Percentiles rank a stretch among this genome's conserved stretches.
These are phyloP conservation scores for Drosophila biarmipes DNA, from an alignment of 1,140 invertebrate genomes.

Conservation along the genomic window DNA sequence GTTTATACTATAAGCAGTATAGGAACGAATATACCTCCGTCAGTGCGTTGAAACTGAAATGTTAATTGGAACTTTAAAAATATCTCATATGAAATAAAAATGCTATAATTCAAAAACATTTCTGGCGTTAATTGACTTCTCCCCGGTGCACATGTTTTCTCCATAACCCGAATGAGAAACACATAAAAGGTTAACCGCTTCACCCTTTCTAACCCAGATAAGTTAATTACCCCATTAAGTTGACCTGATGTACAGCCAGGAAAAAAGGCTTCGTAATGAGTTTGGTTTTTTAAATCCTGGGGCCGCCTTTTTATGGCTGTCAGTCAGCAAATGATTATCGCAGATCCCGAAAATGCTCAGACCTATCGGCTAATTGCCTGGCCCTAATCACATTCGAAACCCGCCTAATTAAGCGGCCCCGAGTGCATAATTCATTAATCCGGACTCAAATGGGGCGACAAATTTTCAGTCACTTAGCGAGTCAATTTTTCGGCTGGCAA, in stretches of 20 bases:
- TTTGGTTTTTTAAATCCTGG: conserved; percentile 14
- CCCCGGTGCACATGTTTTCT: conserved; percentile 7
- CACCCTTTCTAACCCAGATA: conserved; percentile 32
- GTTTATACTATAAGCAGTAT: too few species aligned
- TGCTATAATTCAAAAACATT: background rate
- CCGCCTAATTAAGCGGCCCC: conserved; percentile 58
- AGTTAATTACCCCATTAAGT: conserved; percentile 53
- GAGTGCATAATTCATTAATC: conserved; percentile 76
- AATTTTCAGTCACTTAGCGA: conserved; percentile 73
- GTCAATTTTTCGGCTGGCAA: conserved; percentile 55
- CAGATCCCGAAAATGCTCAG: conserved; percentile 23
- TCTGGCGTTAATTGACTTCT: background rate
- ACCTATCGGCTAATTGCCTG: conserved; percentile 70
- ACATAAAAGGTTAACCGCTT: conserved; percentile 23
- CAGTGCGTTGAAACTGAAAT: too few species aligned
- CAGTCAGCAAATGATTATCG: conserved; percentile 52
- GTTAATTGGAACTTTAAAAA: background rate
- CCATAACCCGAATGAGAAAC: background rate
- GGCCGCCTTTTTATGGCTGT: conserved; percentile 37
- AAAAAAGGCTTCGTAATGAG: conserved; percentile 21
- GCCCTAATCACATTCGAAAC: conserved; percentile 73
- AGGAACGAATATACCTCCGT: too few species aligned
- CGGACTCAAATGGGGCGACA: conserved; percentile 75
- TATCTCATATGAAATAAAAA: background rate
- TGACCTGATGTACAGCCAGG: conserved; percentile 31